phyloP scores from a whole-genome alignment of 1,140 invertebrate species.

The Gyrodactylus bullatarudis region DNA sequence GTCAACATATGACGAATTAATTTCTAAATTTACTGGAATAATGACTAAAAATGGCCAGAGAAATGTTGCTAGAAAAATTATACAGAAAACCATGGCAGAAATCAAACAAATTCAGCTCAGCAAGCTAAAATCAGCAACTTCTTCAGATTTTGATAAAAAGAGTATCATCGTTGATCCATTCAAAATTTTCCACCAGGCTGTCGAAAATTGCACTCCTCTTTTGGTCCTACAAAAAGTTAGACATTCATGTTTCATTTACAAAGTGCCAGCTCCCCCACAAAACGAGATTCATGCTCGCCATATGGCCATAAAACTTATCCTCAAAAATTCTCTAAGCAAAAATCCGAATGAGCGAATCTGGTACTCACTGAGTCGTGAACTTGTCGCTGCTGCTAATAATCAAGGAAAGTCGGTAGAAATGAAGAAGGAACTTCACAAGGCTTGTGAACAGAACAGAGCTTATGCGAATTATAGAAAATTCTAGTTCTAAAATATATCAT shows the following conservation, averaged over 20 bases:
- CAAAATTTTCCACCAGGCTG: background rate
- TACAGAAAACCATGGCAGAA: background rate
- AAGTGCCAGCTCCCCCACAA: background rate
- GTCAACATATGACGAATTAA: background rate
- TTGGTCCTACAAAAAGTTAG: background rate
- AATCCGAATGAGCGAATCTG: background rate
- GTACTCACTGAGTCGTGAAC: background rate
- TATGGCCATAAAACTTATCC: background rate
- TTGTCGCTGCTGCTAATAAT: background rate
- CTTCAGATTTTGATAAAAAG: background rate
- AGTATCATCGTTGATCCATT: background rate
- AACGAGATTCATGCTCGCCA: background rate
- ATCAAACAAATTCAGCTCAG: background rate
- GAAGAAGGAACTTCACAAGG: background rate
- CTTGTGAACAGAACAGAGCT: slow-evolving; percentile 1
- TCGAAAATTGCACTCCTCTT: slow-evolving; percentile 2
- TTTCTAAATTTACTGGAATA: background rate
- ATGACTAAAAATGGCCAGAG: background rate
- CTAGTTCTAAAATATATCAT: background rate
- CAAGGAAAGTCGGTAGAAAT: background rate
- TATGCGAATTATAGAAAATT: slow-evolving; percentile 2
- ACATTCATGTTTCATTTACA: background rate
- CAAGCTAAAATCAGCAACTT: background rate
- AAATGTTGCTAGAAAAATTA: background rate
- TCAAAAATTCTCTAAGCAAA: background rate